phyloP scores from a whole-genome alignment of 2,797 vertebrate genomes.

The Silurus aristotelis region DNA sequence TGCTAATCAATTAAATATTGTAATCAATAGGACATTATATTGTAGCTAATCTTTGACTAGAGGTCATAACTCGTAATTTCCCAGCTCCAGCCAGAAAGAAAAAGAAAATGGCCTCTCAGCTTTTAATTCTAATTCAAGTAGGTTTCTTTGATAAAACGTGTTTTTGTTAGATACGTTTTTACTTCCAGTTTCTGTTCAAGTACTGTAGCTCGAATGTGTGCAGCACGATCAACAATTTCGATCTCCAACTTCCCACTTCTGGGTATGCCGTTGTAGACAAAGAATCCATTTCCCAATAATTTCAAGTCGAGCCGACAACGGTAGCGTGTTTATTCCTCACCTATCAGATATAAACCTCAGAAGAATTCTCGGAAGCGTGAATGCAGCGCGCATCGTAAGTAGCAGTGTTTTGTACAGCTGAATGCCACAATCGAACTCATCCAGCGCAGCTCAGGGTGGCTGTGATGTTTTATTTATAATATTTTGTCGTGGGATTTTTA shows the following conservation, averaged over 20 bases:
- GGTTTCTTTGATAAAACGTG: no score
- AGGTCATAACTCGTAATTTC: not conserved
- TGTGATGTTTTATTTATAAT: slow-evolving; percentile 31
- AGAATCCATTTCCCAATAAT: not conserved
- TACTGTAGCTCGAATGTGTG: not conserved
- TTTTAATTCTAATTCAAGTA: not conserved
- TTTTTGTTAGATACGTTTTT: not conserved
- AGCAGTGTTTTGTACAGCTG: not conserved
- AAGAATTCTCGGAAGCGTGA: not conserved
- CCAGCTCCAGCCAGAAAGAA: not conserved
- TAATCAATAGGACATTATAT: not conserved
- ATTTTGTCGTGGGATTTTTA: slow-evolving; percentile 16
- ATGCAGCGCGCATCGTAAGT: not conserved
- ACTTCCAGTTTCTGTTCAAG: not conserved
- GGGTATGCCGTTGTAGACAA: not conserved
- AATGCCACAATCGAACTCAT: not conserved
- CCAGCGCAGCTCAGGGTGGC: not conserved
- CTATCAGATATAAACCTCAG: not conserved
- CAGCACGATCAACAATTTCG: not conserved
- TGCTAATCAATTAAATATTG: not conserved
- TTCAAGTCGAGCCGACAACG: not conserved
- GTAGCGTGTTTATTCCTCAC: not conserved
- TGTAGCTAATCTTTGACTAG: not conserved
- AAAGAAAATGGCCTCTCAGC: not conserved
- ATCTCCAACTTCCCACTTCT: not conserved